These are phyloP conservation scores for Mystacides longicornis DNA, from an alignment of 2,888 invertebrate species.

Conservation along the genomic window DNA sequence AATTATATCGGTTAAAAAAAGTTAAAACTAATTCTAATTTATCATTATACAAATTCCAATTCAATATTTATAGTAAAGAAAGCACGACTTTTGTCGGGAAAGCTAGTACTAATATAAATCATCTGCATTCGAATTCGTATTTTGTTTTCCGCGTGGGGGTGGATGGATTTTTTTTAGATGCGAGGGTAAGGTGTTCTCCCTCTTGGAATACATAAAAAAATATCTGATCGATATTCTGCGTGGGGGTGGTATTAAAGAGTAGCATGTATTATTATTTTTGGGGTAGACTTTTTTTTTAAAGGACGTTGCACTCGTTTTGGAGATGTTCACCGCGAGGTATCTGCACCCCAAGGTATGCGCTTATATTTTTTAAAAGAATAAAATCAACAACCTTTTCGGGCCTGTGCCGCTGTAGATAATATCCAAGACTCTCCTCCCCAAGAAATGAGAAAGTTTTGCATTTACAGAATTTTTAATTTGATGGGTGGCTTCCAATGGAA, in stretches of 20 bases:
- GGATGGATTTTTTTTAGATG: constrained; percentile 3
- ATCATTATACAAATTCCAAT: no score
- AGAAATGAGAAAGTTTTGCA: no score
- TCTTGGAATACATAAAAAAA: constrained; percentile 23
- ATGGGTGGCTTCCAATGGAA: no score
- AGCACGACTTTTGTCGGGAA: no score
- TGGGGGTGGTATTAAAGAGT: constrained; percentile 21
- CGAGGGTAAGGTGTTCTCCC: constrained; percentile 20
- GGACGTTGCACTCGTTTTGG: constrained; percentile 7
- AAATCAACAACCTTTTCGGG: neutral
- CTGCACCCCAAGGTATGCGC: constrained; percentile 16
- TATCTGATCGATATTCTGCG: constrained; percentile 26
- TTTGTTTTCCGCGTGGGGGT: constrained; percentile 11
- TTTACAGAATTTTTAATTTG: no score
- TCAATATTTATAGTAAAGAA: no score
- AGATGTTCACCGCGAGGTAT: constrained; percentile 11
- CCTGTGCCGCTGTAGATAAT: no score
- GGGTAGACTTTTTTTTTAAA: constrained; percentile 12
- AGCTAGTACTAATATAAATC: neutral
- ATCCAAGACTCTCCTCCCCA: no score
- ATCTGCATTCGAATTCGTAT: neutral
- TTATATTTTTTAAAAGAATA: neutral
- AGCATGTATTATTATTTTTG: constrained; percentile 11
- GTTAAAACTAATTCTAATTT: no score
- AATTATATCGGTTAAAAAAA: no score